Conservation (phyloP, 2,888 invertebrate species). For the Agrochola circellaris region DNA sequence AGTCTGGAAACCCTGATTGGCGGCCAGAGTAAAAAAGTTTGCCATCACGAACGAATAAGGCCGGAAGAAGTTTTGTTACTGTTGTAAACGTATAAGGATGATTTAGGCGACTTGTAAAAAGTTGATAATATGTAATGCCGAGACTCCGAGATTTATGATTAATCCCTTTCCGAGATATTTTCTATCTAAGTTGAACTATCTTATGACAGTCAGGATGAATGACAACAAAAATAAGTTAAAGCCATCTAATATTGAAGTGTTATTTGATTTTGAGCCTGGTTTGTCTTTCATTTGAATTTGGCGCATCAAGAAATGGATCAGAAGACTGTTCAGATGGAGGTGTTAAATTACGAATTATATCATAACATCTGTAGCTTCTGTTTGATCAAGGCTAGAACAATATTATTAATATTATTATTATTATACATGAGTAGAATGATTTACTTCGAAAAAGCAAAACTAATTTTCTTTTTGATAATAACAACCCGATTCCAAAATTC, state of each 20-base stretch:
- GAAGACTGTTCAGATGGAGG: not conserved
- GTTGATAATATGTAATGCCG: conserved; percentile 77
- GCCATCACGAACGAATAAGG: conserved; percentile 70
- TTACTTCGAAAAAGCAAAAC: not conserved
- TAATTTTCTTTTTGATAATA: not conserved
- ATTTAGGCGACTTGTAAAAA: conserved; percentile 85
- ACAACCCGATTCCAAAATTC: not conserved
- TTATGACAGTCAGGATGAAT: conserved; percentile 57
- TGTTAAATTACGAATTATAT: not conserved
- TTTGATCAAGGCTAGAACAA: not conserved
- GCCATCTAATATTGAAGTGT: not conserved
- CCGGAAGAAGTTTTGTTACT: conserved; percentile 83
- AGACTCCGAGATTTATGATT: conserved; percentile 70
- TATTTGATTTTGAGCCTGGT: not conserved
- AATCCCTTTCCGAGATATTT: conserved; percentile 66
- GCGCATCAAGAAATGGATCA: not conserved
- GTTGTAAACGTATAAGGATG: conserved; percentile 86
- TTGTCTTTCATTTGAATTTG: not conserved
- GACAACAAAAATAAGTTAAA: conserved; percentile 43
- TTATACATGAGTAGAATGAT: not conserved
- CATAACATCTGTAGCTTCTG: not conserved
- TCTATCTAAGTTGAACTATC: conserved; percentile 51
- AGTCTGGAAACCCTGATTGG: conserved; percentile 36
- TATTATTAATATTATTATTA: not conserved
- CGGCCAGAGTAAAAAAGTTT: conserved; percentile 80